Conservation (phyloP, 2,113 vertebrate genomes). For the Sterrhoptilus dennistouni region DNA sequence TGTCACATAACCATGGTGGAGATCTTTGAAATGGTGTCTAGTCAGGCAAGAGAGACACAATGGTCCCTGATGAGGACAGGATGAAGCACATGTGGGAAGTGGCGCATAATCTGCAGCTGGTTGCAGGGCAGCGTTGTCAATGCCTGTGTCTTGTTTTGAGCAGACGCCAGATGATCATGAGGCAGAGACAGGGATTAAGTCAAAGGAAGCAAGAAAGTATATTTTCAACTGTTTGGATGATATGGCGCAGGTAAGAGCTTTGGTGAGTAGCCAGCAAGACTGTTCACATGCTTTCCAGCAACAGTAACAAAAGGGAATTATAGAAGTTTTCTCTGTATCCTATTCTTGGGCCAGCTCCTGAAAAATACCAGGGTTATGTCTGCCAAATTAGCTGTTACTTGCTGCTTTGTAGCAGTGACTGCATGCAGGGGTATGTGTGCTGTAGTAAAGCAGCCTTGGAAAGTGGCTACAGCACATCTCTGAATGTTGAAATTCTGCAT, state of each 20-base stretch:
- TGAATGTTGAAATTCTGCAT: neutral
- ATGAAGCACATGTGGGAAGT: neutral
- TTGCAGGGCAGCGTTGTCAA: neutral
- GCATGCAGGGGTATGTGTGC: rapidly evolving
- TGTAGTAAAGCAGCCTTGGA: neutral
- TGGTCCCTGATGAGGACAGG: neutral
- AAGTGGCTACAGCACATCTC: neutral
- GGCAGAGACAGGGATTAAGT: slow-evolving; percentile 94
- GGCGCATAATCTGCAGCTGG: neutral
- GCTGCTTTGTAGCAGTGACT: neutral
- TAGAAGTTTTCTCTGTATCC: neutral
- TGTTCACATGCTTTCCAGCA: neutral
- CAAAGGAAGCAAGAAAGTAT: slow-evolving; percentile 96
- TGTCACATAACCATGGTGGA: rapidly evolving
- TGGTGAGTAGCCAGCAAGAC: neutral
- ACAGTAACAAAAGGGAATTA: neutral
- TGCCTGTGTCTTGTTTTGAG: slow-evolving; percentile 51
- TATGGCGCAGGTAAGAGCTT: slow-evolving; percentile 90
- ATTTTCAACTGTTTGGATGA: slow-evolving; percentile 98
- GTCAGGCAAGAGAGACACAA: neutral
- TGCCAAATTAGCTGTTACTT: neutral
- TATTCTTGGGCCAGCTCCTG: neutral
- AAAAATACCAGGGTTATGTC: neutral
- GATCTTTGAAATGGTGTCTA: neutral
- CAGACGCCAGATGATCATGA: slow-evolving; percentile 95